Base-by-base conservation (phyloP, 64 coral and sea anemone species). In the Orbicella faveolata region DNA sequence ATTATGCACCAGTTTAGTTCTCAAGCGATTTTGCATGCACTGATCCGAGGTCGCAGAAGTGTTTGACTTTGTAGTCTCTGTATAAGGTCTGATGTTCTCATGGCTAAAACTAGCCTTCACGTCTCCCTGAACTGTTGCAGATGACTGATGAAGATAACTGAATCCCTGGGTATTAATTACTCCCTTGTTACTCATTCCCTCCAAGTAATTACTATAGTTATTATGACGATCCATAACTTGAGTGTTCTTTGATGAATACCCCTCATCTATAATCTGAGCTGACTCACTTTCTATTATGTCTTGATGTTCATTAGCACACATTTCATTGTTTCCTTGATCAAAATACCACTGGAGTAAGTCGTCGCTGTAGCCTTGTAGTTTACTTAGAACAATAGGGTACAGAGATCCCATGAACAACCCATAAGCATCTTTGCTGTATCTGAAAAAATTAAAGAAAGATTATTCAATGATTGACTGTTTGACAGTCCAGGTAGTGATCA, bases 341-440 rank as follows among this genome's bases (percentile, higher is more conserved):
- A 66, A 85, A 72, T 85, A 85, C 82, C 82, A 85, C 2, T 44
- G 65, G 26, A 85, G 82, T 25, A 85, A n/a, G 23, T 85, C 82
- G 30, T 85, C 82, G 73, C 82, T 85, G 61, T 69, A 72, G 21
- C 82, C 82, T 70, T 19, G 52, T 23, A 85, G 20, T 72, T 41
- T 73, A 4, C 75, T 53, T 48, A 96, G 73, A 15, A 76, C 88
- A 54, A 96, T 75, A 41, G 94, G 90, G 37, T 93, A 90, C 12
- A 39, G n/a, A 19, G 94, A 96, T 23, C 94, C 92, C 90, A 93
- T 93, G 4, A 80, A 93, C 6, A 74, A 79, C 30, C 89, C 77
- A 78, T 93, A 96, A 36, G 94, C 94, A 93, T 93, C 70, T 87
- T 93, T 96, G 64, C 86, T 96, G 87, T 89, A 96, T 48, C 94